Percentiles rank a stretch among this genome's conserved stretches.
Conservation (phyloP, 2,888 invertebrate species). For the Cerastoderma edule region DNA sequence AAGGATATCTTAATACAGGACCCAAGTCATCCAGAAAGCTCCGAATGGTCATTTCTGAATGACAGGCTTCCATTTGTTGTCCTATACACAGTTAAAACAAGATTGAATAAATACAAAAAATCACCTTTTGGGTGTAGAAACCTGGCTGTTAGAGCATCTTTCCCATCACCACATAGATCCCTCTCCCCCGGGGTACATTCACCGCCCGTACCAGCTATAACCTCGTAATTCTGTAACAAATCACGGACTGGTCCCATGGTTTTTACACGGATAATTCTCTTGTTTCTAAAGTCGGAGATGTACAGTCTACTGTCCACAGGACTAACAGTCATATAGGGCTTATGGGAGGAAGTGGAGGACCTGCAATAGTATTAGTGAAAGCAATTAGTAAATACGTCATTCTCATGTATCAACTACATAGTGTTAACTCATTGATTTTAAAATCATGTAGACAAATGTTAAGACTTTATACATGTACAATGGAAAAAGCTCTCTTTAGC, state of each 20-base stretch:
- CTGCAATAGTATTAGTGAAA: too few species aligned
- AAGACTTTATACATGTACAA: too few species aligned
- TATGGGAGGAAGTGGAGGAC: constrained; percentile 96
- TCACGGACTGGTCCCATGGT: constrained; percentile 83
- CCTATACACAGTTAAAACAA: background rate
- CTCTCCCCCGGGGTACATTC: constrained; percentile 87
- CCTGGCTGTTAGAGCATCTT: constrained; percentile 94
- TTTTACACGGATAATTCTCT: constrained; percentile 80
- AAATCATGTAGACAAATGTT: too few species aligned
- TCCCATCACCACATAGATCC: constrained; percentile 97
- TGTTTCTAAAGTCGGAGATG: constrained; percentile 93
- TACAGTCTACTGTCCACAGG: constrained; percentile 98
- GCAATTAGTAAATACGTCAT: too few species aligned
- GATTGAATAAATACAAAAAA: background rate
- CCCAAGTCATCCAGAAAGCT: too few species aligned
- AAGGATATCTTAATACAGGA: background rate
- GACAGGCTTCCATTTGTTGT: background rate
- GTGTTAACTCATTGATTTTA: too few species aligned
- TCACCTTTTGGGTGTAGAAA: constrained; percentile 94
- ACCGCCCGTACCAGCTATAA: constrained; percentile 97
- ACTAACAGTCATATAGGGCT: constrained; percentile 97
- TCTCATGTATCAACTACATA: too few species aligned
- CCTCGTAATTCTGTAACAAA: constrained; percentile 91
- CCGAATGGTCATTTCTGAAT: background rate
- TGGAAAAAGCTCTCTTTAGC: too few species aligned